Evolutionary conservation across 2,888 invertebrate species (phyloP), one percentile per base, ranked within the genome.

Genomic region (Diarsia brunnea): DNA sequence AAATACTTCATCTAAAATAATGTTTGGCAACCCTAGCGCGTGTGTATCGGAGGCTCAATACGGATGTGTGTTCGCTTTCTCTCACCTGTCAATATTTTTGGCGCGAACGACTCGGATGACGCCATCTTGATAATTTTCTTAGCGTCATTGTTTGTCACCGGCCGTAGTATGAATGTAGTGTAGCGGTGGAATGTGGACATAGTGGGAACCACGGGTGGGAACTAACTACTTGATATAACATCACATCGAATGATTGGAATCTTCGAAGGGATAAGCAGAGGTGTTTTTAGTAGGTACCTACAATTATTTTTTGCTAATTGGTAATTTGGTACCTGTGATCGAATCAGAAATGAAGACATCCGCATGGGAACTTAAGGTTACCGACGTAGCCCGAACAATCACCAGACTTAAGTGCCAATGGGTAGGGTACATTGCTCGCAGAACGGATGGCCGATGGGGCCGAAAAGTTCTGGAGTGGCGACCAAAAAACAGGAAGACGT

Each of bases 11-110:
- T 38, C 2, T 8, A 19, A 8, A 1, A 11, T 11, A 21, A n/a
- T 53, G 24, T 27, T 10, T 31, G 19, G 19, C 31, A 60, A 60
- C 31, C 60, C 16, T 60, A 4, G 27, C 60, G 14, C 7, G 60
- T 19, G 19, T 10, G 58, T 27, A 38, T 38, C 16, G 60, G 31
- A 60, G 79, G 69, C 78, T 67, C 82, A 72, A 87, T 82, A 74
- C 84, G 84, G 84, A 86, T 84, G 75, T 86, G 74, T 51, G 58
- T 60, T 70, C 58, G 81, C 85, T 84, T 82, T 82, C 82, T 72
- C 82, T 71, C 60, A 78, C 43, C 69, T 84, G 88, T 82, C 84
- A 82, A 87, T 85, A 87, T 87, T 87, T 79, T 88, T 86, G 86
- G 84, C 86, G 87, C 84, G 88, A 84, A 75, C 51, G 68, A 49